Conservation (phyloP, 2,888 invertebrate species). For the Nemurella pictetii region DNA sequence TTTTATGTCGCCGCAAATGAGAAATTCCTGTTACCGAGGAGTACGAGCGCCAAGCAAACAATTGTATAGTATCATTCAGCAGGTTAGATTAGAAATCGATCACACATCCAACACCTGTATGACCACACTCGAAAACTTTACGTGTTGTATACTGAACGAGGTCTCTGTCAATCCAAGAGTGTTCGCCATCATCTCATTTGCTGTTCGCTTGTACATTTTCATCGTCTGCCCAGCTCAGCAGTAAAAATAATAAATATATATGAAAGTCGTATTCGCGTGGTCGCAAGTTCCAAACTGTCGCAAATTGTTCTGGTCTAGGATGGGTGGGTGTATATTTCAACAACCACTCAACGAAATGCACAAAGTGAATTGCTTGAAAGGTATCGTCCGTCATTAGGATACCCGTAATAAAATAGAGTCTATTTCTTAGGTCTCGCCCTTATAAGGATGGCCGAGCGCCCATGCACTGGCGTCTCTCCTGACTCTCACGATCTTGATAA, state of each 20-base stretch:
- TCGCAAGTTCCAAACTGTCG: background rate
- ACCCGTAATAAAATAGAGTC: background rate
- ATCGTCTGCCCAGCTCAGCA: background rate
- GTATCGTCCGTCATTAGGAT: background rate
- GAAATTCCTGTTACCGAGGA: too few relatives aligned
- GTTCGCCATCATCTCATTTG: too few relatives aligned
- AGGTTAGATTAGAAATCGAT: background rate
- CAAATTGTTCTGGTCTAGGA: background rate
- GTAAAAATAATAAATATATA: too few relatives aligned
- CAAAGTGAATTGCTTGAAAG: background rate
- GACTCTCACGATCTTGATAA: background rate
- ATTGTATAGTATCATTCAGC: background rate
- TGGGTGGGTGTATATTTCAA: background rate
- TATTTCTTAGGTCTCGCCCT: background rate
- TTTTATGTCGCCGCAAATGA: background rate
- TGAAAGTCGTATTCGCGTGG: background rate
- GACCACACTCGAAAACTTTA: background rate
- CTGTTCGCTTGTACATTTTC: background rate
- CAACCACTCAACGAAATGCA: background rate
- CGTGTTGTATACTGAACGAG: background rate
- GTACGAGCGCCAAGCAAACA: too few relatives aligned
- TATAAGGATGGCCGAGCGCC: background rate
- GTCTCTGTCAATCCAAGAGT: background rate
- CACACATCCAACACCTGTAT: background rate
- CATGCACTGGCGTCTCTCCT: background rate